phyloP scores from a whole-genome alignment of 2,113 vertebrate genomes.

The Lucifuga dentata region DNA sequence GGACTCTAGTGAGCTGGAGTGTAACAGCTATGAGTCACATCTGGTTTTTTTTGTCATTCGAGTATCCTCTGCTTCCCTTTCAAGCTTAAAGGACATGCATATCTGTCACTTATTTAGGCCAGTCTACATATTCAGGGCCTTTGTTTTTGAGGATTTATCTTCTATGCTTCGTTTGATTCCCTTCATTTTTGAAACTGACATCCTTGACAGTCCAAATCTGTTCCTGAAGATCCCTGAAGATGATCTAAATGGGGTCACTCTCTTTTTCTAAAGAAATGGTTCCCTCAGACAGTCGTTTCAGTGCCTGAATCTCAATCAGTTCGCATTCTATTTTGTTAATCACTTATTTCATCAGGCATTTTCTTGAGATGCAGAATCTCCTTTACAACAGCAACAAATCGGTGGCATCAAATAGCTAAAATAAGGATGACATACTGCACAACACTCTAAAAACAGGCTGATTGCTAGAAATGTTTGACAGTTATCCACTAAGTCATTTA shows the following conservation, averaged over 20 bases:
- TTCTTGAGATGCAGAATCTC: no score
- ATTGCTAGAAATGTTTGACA: not conserved
- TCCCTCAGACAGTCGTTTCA: not conserved
- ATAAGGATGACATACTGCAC: no score
- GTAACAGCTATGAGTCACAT: conserved; percentile 25
- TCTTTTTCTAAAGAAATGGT: conserved; percentile 1
- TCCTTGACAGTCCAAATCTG: not conserved
- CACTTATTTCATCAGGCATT: no score
- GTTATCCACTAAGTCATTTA: not conserved
- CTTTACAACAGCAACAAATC: no score
- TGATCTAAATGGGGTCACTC: not conserved
- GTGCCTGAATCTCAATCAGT: not conserved
- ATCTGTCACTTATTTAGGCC: not conserved
- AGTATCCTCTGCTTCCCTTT: conserved; percentile 11
- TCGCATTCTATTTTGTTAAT: not conserved
- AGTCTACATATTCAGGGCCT: not conserved
- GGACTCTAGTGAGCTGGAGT: not conserved
- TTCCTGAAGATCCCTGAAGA: not conserved
- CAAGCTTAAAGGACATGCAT: conserved; percentile 6
- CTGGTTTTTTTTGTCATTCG: not conserved
- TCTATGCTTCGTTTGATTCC: not conserved
- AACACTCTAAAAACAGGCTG: no score
- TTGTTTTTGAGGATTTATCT: not conserved
- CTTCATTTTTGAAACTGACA: conserved; percentile 8
- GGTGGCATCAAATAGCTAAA: no score